Evolutionary conservation across 2,888 invertebrate species (phyloP).

Genomic region (Drosophila pegasa): DNA sequence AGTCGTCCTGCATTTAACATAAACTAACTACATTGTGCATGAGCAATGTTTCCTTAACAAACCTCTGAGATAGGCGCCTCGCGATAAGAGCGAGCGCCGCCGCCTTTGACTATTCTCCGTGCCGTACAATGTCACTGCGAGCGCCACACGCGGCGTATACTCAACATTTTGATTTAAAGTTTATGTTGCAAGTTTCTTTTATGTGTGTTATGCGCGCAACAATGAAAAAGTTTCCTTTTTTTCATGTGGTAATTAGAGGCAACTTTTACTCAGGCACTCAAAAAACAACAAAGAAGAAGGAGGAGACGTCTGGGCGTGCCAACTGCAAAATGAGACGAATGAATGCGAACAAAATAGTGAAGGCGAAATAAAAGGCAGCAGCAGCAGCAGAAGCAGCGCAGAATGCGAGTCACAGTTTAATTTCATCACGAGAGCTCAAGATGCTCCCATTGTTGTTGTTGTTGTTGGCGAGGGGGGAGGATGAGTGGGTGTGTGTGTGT

Average conservation of each 20-base stretch:
- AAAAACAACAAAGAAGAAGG: background rate
- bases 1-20: slow-evolving; percentile 18
- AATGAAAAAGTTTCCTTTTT: slow-evolving; percentile 51
- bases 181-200: slow-evolving; percentile 24
- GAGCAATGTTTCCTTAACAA: slow-evolving; percentile 8
- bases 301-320: slow-evolving; percentile 31
- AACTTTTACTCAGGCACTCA: slow-evolving; percentile 15
- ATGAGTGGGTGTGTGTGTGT: slow-evolving; percentile 16
- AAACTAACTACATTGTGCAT: slow-evolving; percentile 12
- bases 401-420: slow-evolving; percentile 66
- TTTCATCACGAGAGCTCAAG: slow-evolving; percentile 62
- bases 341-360: slow-evolving; percentile 61
- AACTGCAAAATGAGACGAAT: slow-evolving; percentile 52
- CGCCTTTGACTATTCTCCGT: background rate
- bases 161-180: slow-evolving; percentile 61
- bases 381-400: slow-evolving; percentile 35
- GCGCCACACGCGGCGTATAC: slow-evolving; percentile 39
- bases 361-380: slow-evolving; percentile 61
- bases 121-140: slow-evolving; percentile 14
- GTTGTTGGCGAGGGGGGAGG: background rate
- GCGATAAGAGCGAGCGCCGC: background rate
- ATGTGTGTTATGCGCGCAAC: slow-evolving; percentile 48
- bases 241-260: slow-evolving; percentile 61
- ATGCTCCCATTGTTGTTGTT: slow-evolving; percentile 19
- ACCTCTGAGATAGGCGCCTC: background rate